Percentiles rank a stretch among this genome's conserved stretches.
Conservation (phyloP, 2,797 vertebrate species). For the Rhynchotus rufescens region DNA sequence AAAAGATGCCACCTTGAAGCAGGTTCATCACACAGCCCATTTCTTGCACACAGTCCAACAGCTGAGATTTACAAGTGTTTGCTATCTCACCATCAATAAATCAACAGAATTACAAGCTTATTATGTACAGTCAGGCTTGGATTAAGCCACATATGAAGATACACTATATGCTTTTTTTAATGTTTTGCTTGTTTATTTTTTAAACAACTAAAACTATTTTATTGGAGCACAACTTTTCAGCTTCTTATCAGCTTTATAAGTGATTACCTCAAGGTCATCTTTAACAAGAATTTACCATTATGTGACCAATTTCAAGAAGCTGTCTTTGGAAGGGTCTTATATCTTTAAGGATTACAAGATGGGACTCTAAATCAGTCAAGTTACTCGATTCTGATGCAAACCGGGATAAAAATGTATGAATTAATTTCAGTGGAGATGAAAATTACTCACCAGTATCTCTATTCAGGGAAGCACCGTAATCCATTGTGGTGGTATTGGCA, state of each 20-base stretch:
- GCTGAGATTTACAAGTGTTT: conserved; percentile 24
- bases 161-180: conserved; percentile 39
- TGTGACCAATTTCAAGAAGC: neutral
- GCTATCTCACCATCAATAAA: conserved; percentile 39
- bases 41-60: neutral
- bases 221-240: conserved; percentile 20
- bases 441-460: conserved; percentile 57
- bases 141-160: conserved; percentile 43
- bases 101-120: conserved; percentile 51
- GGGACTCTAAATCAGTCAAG: neutral
- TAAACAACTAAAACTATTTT: conserved; percentile 4
- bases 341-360: neutral
- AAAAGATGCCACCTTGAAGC: rapidly evolving
- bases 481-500: conserved; percentile 49
- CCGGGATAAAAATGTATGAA: conserved; percentile 19
- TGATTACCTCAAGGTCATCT: conserved; percentile 59
- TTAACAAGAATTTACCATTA: neutral
- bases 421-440: conserved; percentile 37
- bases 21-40: neutral
- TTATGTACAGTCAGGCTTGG: conserved; percentile 55
- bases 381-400: conserved; percentile 35
- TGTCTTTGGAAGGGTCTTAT: conserved; percentile 2
- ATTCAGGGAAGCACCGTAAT: conserved; percentile 47
- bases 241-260: conserved; percentile 43
- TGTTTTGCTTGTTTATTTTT: conserved; percentile 54